Evolutionary conservation across 2,113 vertebrate species (phyloP).

Genomic region (Hippopotamus amphibius): DNA sequence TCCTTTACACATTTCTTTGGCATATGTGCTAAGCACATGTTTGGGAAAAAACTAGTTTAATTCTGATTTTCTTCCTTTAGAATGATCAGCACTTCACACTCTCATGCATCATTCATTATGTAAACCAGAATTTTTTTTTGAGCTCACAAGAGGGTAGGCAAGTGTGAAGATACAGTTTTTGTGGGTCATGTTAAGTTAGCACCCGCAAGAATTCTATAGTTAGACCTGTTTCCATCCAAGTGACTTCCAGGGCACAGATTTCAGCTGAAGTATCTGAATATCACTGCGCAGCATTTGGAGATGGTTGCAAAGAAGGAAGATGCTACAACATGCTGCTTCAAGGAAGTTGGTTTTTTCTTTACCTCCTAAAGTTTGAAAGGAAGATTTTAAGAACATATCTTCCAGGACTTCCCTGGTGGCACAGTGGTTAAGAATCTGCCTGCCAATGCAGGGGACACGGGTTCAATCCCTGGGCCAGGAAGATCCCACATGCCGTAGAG

Average conservation of each 20-base stretch:
- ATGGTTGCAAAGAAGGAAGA: not conserved
- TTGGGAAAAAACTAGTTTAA: slow-evolving; percentile 52
- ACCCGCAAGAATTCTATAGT: not conserved
- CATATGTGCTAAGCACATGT: slow-evolving; percentile 76
- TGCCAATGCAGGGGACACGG: too few species aligned
- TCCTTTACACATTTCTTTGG: slow-evolving; percentile 73
- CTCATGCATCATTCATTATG: slow-evolving; percentile 66
- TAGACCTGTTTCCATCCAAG: not conserved
- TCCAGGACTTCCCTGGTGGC: not conserved
- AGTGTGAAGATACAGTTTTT: not conserved
- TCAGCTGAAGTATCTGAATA: not conserved
- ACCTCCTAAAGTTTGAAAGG: slow-evolving; percentile 36
- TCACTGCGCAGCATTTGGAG: not conserved
- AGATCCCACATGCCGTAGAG: too few species aligned
- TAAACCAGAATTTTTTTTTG: slow-evolving; percentile 41
- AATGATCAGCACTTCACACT: slow-evolving; percentile 64
- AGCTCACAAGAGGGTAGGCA: not conserved
- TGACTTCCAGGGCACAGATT: not conserved
- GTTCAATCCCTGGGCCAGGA: too few species aligned
- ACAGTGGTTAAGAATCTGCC: too few species aligned
- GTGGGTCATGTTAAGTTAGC: not conserved
- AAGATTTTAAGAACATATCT: not conserved
- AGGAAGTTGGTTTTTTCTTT: not conserved
- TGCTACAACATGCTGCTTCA: not conserved
- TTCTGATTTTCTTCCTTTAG: slow-evolving; percentile 72